Evolutionary conservation across 1,140 invertebrate genomes (phyloP).

Genomic region (Agraylea sexmaculata): DNA sequence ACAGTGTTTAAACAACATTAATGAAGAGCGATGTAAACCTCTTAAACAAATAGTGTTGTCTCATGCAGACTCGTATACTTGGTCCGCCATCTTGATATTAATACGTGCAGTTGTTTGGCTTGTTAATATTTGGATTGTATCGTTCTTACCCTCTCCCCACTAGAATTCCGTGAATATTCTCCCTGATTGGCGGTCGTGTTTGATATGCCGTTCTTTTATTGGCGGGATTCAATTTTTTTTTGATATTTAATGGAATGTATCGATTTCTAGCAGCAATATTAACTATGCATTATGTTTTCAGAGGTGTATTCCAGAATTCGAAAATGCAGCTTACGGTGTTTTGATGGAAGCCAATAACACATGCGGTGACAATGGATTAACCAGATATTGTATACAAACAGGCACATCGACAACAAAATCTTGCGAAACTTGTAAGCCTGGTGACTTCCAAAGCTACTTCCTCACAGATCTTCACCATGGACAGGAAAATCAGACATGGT

Average conservation of each 20-base stretch:
- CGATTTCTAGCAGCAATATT: conserved; percentile 18
- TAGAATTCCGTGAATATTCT: conserved; percentile 9
- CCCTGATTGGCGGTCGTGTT: conserved; percentile 25
- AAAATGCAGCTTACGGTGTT: conserved; percentile 86
- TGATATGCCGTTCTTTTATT: conserved; percentile 29
- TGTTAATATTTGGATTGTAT: no score
- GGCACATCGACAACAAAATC: conserved; percentile 47
- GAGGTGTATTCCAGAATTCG: conserved; percentile 91
- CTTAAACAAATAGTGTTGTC: no score
- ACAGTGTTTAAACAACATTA: no score
- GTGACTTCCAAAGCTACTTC: conserved; percentile 63
- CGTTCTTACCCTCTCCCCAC: conserved; percentile 26
- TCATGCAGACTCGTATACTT: no score
- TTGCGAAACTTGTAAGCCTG: conserved; percentile 50
- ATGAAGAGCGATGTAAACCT: no score
- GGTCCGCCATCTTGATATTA: no score
- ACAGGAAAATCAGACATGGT: conserved; percentile 87
- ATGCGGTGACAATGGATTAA: conserved; percentile 63
- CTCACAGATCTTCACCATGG: conserved; percentile 85
- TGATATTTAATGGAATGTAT: conserved; percentile 19
- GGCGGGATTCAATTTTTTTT: conserved; percentile 26
- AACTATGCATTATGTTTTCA: conserved; percentile 33
- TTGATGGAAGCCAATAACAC: conserved; percentile 90
- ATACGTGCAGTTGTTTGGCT: no score
- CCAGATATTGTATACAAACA: conserved; percentile 84